Base-by-base conservation (phyloP, 2,797 vertebrate genomes). In the Notolepis coatsorum region DNA sequence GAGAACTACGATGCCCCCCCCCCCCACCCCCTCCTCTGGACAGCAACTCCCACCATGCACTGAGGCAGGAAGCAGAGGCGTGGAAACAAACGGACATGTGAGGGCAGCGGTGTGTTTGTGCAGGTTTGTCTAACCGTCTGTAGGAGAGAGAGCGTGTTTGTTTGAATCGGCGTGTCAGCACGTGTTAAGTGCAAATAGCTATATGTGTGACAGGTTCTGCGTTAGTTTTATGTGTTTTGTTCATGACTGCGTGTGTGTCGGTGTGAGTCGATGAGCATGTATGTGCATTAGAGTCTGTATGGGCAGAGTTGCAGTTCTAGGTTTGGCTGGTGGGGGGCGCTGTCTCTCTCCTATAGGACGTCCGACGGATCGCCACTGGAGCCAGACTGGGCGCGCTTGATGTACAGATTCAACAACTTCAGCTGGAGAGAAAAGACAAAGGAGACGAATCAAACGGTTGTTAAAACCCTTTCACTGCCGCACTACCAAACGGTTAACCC, bases 341-440 rank as follows among this genome's bases (percentile, higher is more conserved):
- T 25, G 75, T 65, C 52, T 58, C 52, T 58, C 68, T 75, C 78
- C 84, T 89, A 89, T 88, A 95, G 93, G 84, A 92, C 95, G 9
- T 99, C 97, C 62, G 94, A 75, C 1, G 93, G 91, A 27, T 98
- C 97, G 1, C 93, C 92, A 52, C 91, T 89, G 64, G 95, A 94
- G 77, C 96, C 96, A 0, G 95, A 97, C 63, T 99, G 97, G 79
- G 97, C 96, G 7, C 97, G 96, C 81, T 97, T 98, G 93, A 99
- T 99, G 90, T 99, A 99, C 59, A 99, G 93, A 83, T 98, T 98
- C 90, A 99, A 80, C 84, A 99, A 91, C 88, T 99, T 99, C 91
- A 99, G 95, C 97, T 99, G 87, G 3, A 38, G 20, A 53, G 7
- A 73, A 12, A 20, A 74, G 31, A 75, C 5, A 63, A 24, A 64